Conservation (phyloP, 2,888 invertebrate species). For the Sycophila texana region DNA sequence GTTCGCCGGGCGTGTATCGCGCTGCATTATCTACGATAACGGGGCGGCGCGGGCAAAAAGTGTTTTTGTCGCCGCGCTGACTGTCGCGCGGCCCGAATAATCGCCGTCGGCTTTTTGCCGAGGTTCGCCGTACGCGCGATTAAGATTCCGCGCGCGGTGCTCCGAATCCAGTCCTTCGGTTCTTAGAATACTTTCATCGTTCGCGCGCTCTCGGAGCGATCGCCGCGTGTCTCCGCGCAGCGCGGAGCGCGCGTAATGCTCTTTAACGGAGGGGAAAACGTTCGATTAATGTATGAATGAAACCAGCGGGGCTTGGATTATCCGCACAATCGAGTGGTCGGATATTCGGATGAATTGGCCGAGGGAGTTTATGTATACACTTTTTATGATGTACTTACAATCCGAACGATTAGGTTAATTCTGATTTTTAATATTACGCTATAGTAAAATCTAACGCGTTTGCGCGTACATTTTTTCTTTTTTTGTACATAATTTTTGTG, state of each 20-base stretch:
- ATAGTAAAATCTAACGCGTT: no score
- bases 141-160: conserved; percentile 56
- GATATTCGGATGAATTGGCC: no score
- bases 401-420: no score
- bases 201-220: neutral
- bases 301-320: neutral
- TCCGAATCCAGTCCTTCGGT: conserved; percentile 54
- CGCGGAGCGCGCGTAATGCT: no score
- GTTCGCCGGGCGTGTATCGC: conserved; percentile 20
- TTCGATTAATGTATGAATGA: neutral
- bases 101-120: conserved; percentile 31
- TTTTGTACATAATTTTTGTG: no score
- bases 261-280: neutral
- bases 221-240: neutral
- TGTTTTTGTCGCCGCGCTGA: conserved; percentile 28
- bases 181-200: conserved; percentile 56
- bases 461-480: no score
- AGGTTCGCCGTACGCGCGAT: conserved; percentile 34
- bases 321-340: no score
- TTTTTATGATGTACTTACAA: no score
- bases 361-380: no score
- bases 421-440: no score
- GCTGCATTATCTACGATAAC: conserved; percentile 41
- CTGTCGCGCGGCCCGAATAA: conserved; percentile 34
- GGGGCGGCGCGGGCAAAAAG: conserved; percentile 1